Conservation (phyloP, 2,797 vertebrate species). For the Taeniopygia guttata region DNA sequence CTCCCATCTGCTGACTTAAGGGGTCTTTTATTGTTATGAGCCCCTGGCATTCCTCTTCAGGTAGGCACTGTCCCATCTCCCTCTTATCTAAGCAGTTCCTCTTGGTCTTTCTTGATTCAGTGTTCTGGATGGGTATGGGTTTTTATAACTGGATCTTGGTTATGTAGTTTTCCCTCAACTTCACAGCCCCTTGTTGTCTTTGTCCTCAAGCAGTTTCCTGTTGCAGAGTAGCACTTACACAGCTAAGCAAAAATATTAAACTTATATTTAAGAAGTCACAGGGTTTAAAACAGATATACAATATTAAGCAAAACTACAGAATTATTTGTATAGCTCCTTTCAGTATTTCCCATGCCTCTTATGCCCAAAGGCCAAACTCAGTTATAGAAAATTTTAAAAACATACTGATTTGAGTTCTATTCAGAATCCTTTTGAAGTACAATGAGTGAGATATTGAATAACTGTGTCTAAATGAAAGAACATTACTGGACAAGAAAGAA, state of each 20-base stretch:
- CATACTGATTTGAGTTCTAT: background rate
- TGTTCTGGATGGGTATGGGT: background rate
- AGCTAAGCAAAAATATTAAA: background rate
- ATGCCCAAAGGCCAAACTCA: background rate
- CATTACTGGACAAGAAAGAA: background rate
- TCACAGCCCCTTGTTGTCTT: accelerated
- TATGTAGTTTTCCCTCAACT: background rate
- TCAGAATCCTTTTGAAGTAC: background rate
- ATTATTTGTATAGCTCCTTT: background rate
- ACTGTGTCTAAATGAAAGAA: background rate
- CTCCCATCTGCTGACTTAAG: background rate
- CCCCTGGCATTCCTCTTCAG: background rate
- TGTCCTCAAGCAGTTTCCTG: background rate
- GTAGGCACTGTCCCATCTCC: background rate
- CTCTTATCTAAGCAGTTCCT: background rate
- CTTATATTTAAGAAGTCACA: background rate
- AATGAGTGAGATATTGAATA: background rate
- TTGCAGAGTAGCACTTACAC: background rate
- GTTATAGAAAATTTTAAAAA: background rate
- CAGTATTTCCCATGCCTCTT: background rate
- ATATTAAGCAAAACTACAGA: background rate
- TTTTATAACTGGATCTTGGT: background rate
- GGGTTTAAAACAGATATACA: background rate
- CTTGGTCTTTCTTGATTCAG: background rate
- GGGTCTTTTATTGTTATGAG: too few species aligned